A percentile compares a stretch with the other conserved stretches of the same genome.
Conservation (phyloP, 2,888 invertebrate species). For the Oxytorus armatus region DNA sequence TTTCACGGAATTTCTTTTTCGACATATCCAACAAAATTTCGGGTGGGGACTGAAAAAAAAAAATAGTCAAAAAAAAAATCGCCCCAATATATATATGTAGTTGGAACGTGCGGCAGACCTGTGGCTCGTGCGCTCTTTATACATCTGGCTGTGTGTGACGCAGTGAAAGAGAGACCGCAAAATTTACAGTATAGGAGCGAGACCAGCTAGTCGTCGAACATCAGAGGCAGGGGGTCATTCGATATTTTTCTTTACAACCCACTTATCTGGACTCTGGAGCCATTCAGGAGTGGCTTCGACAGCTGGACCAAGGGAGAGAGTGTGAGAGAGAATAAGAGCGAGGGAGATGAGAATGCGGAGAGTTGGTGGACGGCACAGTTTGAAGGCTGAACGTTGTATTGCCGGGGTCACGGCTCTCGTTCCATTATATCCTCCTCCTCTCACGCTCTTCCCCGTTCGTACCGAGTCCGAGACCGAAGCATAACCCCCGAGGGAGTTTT, state of each 20-base stretch:
- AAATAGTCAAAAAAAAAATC: too few species aligned
- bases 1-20: too few species aligned
- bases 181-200: neutral
- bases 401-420: slow-evolving; percentile 48
- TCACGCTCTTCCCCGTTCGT: neutral
- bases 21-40: too few species aligned
- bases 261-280: slow-evolving; percentile 41
- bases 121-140: slow-evolving; percentile 1
- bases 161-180: neutral
- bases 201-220: slow-evolving; percentile 17
- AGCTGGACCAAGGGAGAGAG: slow-evolving; percentile 61
- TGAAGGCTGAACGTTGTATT: slow-evolving; percentile 29
- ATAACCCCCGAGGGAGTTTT: slow-evolving; percentile 43
- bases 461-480: slow-evolving; percentile 17
- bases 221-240: slow-evolving; percentile 34
- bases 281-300: slow-evolving; percentile 52
- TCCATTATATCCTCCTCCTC: slow-evolving; percentile 20
- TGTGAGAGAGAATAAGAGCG: slow-evolving; percentile 15
- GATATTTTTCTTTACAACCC: slow-evolving; percentile 62
- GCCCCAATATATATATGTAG: too few species aligned
- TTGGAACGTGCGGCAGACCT: neutral
- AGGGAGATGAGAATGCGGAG: neutral
- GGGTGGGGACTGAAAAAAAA: too few species aligned
- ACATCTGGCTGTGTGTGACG: neutral
- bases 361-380: slow-evolving; percentile 53